phyloP scores from a whole-genome alignment of 2,113 vertebrate species.

The Ophthalmolycus amberensis region DNA sequence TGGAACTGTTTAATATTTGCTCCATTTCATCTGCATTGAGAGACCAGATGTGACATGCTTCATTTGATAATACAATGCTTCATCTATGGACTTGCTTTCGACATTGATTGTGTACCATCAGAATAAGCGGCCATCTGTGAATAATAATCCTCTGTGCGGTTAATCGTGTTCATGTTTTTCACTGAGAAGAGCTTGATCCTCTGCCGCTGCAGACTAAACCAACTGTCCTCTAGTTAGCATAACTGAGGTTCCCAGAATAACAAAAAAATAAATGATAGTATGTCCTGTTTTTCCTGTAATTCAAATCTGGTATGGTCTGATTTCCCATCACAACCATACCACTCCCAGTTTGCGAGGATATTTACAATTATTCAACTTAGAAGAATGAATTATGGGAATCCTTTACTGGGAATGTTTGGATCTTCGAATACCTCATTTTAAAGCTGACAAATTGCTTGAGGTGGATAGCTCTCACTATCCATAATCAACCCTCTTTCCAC shows the following conservation, averaged over 20 bases:
- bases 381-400: conserved; percentile 57
- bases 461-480: conserved; percentile 69
- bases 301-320: conserved; percentile 30
- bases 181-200: not conserved
- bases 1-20: conserved; percentile 13
- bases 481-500: conserved; percentile 73
- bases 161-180: conserved; percentile 42
- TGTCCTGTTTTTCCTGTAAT: conserved; percentile 65
- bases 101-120: conserved; percentile 12
- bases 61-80: conserved; percentile 26
- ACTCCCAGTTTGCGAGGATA: conserved; percentile 62
- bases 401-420: conserved; percentile 70
- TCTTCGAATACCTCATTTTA: conserved; percentile 58
- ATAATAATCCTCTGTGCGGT: conserved; percentile 42
- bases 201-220: conserved; percentile 48
- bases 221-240: conserved; percentile 43
- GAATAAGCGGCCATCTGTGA: conserved; percentile 31
- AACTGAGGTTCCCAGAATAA: conserved; percentile 62
- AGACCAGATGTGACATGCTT: not conserved
- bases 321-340: conserved; percentile 35
- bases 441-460: conserved; percentile 74
- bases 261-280: conserved; percentile 32
- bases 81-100: conserved; percentile 11
- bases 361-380: conserved; percentile 67
- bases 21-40: conserved; percentile 19